phyloP scores from a whole-genome alignment of 2,113 vertebrate species.

The Cettia cetti region DNA sequence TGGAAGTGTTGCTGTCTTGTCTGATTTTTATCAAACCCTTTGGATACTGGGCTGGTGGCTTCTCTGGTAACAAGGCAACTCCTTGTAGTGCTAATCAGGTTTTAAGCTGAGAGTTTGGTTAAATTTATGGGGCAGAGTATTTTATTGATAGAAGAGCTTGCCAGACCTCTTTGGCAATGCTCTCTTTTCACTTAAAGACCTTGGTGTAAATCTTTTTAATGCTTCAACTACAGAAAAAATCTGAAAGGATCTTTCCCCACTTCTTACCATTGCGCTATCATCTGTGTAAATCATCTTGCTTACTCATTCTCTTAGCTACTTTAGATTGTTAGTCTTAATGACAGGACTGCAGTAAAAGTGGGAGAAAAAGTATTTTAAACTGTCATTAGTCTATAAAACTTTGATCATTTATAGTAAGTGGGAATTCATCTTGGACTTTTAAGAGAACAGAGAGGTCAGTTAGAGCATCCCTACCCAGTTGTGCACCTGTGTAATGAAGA shows the following conservation, averaged over 20 bases:
- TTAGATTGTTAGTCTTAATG: slow-evolving; percentile 68
- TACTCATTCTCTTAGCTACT: slow-evolving; percentile 57
- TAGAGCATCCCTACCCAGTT: background rate
- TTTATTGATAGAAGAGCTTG: slow-evolving; percentile 54
- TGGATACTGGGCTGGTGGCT: background rate
- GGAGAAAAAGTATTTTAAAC: slow-evolving; percentile 19
- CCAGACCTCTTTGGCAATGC: slow-evolving; percentile 50
- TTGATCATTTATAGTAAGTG: slow-evolving; percentile 45
- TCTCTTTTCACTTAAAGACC: slow-evolving; percentile 57
- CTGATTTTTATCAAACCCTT: background rate
- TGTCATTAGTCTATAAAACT: slow-evolving; percentile 56
- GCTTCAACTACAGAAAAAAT: slow-evolving; percentile 13
- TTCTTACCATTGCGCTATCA: slow-evolving; percentile 14
- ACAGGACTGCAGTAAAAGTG: slow-evolving; percentile 38
- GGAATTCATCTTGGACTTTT: slow-evolving; percentile 36
- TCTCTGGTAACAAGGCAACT: background rate
- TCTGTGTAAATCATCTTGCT: slow-evolving; percentile 61
- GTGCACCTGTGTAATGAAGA: background rate
- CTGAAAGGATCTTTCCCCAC: slow-evolving; percentile 14
- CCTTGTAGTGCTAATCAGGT: slow-evolving; percentile 37
- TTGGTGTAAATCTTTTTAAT: slow-evolving; percentile 65
- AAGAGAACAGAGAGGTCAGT: slow-evolving; percentile 41
- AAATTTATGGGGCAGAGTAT: slow-evolving; percentile 46
- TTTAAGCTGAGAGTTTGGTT: slow-evolving; percentile 17
- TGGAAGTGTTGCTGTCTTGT: background rate